Evolutionary conservation across 37 sponge, comb jelly and placozoan genomes (phyloP), one percentile per base, ranked within the genome.

Genomic region (Dysidea cf. avara): DNA sequence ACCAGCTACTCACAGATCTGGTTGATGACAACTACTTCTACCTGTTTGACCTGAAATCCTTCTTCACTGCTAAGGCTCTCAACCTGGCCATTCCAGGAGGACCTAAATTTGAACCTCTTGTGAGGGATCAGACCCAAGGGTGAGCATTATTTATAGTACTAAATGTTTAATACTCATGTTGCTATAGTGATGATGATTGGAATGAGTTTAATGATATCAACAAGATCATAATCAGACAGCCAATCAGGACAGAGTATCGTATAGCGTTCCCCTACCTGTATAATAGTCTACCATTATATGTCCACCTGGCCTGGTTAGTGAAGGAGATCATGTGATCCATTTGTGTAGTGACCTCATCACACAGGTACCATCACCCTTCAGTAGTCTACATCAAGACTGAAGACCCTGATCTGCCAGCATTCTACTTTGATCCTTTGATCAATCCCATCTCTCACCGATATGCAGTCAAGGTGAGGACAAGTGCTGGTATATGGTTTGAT

Each of bases 181-280:
- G 7, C 21, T 35, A 18, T 61, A 96, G 93, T 38, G 99, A 98
- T 52, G 99, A 98, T 64, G 99, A 98, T 47, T 98, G 99, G 99
- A 98, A 98, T 74, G 99, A 98, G 80, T 98, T 98, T 81, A 98
- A 98, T 73, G 99, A 98, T 60, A 95, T 98, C 64, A 98, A 98
- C 90, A 98, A 98, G 91, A 98, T 98, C 68, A 98, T 98, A 28
- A 98, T 98, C 65, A 73, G 99, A 32, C 93, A 92, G 59, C 99
- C 93, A 16, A 77, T 98, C 38, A 79, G 99, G 12, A 98, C 99
- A 20, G 99, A 98, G 81, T 98, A 98, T 76, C 59, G 99, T 21
- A 98, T 98, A 22, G 90, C 93, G 34, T 98, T 98, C 77, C 99
- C 99, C 35, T 98, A 92, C 63, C 83, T 98, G 46, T 98, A 98